Percentiles rank a stretch among this genome's conserved stretches.
phyloP scores from a whole-genome alignment of 2,797 vertebrate genomes.

The Enteromius thamalakanensis region DNA sequence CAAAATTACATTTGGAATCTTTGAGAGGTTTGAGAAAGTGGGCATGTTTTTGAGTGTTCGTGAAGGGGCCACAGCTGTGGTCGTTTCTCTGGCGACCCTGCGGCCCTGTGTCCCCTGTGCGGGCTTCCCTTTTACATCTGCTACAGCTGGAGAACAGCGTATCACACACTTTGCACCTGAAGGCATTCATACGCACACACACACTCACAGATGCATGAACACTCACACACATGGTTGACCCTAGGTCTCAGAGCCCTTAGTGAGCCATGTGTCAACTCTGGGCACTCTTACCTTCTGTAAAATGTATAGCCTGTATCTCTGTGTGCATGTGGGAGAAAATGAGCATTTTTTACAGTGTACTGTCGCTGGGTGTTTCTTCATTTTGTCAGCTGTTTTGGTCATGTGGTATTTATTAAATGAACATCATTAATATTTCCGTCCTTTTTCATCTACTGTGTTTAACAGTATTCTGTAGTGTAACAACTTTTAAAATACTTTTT shows the following conservation, averaged over 20 bases:
- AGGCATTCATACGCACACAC: conserved; percentile 63
- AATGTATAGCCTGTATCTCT: conserved; percentile 3
- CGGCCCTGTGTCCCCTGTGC: conserved; percentile 63
- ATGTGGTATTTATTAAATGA: background rate
- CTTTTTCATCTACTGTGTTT: background rate
- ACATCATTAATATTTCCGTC: background rate
- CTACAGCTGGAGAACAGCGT: conserved; percentile 74
- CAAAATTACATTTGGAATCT: background rate
- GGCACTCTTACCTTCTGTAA: conserved; percentile 51
- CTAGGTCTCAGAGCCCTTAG: conserved; percentile 53
- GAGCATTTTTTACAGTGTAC: conserved; percentile 4
- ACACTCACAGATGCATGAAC: conserved; percentile 50
- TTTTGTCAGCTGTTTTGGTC: background rate
- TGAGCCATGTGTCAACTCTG: conserved; percentile 55
- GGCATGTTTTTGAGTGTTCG: conserved; percentile 36
- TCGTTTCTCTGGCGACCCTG: conserved; percentile 58
- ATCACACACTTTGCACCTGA: conserved; percentile 75
- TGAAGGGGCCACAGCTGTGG: conserved; percentile 61
- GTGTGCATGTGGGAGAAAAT: conserved; percentile 9
- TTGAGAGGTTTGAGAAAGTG: conserved; percentile 37
- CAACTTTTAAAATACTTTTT: background rate
- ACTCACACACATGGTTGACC: conserved; percentile 53
- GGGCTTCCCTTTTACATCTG: conserved; percentile 73
- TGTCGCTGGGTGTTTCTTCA: conserved; percentile 1
- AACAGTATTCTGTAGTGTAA: background rate